Percentiles rank a stretch among this genome's conserved stretches.
Conservation (phyloP, 2,888 invertebrate genomes). For the Therioaphis trifolii region DNA sequence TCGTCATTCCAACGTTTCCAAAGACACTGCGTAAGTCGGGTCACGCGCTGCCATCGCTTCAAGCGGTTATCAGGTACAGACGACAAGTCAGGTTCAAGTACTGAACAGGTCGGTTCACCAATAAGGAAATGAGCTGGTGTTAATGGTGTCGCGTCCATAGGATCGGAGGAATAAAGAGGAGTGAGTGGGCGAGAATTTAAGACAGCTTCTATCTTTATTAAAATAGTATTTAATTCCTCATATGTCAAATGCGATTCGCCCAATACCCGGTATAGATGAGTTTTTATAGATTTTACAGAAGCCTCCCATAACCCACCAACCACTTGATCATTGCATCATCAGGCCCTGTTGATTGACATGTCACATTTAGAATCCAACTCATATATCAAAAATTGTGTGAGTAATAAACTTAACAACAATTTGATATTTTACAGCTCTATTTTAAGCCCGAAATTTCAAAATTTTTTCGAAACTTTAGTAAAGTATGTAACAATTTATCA, state of each 20-base stretch:
- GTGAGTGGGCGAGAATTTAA: slow-evolving; percentile 66
- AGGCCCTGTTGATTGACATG: no score
- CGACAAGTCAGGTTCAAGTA: slow-evolving; percentile 63
- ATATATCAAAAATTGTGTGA: no score
- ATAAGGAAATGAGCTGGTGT: slow-evolving; percentile 67
- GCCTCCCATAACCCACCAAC: slow-evolving; percentile 68
- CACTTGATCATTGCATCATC: no score
- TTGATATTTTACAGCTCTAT: no score
- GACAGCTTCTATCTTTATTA: slow-evolving; percentile 66
- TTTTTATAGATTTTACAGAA: slow-evolving; percentile 67
- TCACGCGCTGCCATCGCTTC: slow-evolving; percentile 63
- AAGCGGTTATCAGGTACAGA: slow-evolving; percentile 59
- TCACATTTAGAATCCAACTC: no score
- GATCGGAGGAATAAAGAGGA: slow-evolving; percentile 64
- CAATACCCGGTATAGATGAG: slow-evolving; percentile 52
- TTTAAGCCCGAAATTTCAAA: no score
- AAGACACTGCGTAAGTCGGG: slow-evolving; percentile 64
- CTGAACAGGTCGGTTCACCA: slow-evolving; percentile 63
- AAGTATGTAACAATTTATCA: no score
- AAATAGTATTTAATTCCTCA: slow-evolving; percentile 64
- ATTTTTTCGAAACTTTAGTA: no score
- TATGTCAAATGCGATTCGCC: slow-evolving; percentile 37
- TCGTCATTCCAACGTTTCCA: slow-evolving; percentile 66
- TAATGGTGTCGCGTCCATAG: slow-evolving; percentile 64
- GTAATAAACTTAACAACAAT: no score